Base-by-base conservation (phyloP, 2,888 invertebrate genomes). In the Phyllotreta cruciferae region DNA sequence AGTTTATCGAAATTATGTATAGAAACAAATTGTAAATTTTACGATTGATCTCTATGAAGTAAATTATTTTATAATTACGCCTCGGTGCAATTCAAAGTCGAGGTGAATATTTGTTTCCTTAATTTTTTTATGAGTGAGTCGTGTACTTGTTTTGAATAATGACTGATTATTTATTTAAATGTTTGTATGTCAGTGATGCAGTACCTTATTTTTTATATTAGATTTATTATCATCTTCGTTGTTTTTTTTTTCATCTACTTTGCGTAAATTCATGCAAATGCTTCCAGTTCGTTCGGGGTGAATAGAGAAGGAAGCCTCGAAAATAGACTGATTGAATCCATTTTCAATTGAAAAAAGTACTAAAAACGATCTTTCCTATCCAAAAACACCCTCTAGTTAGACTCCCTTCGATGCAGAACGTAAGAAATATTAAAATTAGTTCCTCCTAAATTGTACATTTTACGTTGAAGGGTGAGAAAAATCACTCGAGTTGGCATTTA, bases 151-250 rank as follows among this genome's bases (percentile, higher is more conserved):
- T 52, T 49, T 36, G 37, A 52, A 35, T 54, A 68, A 62, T 63
- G 70, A 70, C 70, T 70, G 70, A 70, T 68, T 68, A 67, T 64
- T 67, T 63, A 66, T 69, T 70, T 36, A 49, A 13, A 53, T 55
- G 61, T 54, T 42, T 41, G 54, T 58, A 42, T 63, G 54, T 49
- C 70, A 73, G 71, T 73, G 71, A 70, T 65, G 66, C 62, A 73
- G 70, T 74, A 73, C 72, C 73, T 71, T 68, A 69, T 71, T 69
- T 73, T 71, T 71, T 71, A 66, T 65, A 53, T 54, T 41, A 41
- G 41, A 41, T 41, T 41, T 41, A 41, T 41, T 41, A 24, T 24
- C 2, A 24, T 24, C 24, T 24, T 24, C 24, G 2, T 41, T 41
- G 41, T 41, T 41, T 41, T 9, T 41, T 38, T 10, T 41, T 41